phyloP scores from a whole-genome alignment of 2,113 vertebrate genomes.

The Leucoraja erinaceus region DNA sequence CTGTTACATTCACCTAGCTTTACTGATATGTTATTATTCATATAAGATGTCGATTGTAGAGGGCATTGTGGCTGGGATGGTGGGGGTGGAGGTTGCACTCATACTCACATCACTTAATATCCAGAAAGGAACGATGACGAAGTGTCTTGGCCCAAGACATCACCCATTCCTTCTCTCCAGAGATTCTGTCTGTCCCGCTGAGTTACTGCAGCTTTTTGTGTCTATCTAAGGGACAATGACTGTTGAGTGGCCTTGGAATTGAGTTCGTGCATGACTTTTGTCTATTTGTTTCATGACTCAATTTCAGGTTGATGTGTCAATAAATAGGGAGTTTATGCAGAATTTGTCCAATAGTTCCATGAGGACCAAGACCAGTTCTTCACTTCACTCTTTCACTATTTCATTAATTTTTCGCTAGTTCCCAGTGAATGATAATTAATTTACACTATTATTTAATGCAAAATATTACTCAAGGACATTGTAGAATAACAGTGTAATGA shows the following conservation, averaged over 20 bases:
- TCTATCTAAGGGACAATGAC: no score
- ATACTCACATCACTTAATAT: neutral
- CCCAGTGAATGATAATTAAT: neutral
- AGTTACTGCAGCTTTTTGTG: no score
- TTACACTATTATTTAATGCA: no score
- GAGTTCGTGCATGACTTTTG: neutral
- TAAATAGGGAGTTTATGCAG: neutral
- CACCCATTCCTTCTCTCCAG: no score
- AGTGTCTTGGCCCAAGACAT: no score
- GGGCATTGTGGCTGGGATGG: neutral
- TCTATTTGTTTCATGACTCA: neutral
- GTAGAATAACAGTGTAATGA: neutral
- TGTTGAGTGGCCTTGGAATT: no score
- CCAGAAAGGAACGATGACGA: neutral
- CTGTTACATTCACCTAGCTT: neutral
- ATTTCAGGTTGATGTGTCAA: neutral
- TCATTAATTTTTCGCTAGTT: neutral
- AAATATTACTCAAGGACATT: neutral
- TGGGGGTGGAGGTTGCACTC: neutral
- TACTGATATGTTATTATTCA: neutral
- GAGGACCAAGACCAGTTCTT: neutral
- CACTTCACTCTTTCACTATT: neutral
- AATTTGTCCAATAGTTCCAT: neutral
- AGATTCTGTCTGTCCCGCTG: no score
- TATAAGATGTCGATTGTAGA: neutral